Percentiles rank a stretch among this genome's conserved stretches.
phyloP scores from a whole-genome alignment of 2,113 vertebrate species.

The Guaruba guarouba region DNA sequence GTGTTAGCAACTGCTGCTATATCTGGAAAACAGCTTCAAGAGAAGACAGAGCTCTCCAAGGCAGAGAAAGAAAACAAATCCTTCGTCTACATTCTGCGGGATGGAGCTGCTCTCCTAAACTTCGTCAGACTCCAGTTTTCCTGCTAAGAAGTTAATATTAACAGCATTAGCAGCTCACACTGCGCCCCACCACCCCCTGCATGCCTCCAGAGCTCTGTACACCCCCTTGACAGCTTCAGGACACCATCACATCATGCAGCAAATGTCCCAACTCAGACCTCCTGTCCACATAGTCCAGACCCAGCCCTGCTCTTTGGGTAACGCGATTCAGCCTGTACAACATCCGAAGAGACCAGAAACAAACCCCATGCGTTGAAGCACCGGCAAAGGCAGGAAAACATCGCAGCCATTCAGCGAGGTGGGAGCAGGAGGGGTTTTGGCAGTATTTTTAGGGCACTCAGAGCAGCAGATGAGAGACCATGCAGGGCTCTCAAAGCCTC shows the following conservation, averaged over 20 bases:
- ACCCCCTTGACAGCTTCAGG: fast-evolving
- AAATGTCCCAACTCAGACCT: background rate
- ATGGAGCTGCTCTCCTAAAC: background rate
- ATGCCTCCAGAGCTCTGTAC: fast-evolving
- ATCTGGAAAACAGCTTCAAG: background rate
- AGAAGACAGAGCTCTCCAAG: background rate
- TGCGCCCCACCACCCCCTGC: background rate
- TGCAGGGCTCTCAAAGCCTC: background rate
- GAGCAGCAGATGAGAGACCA: background rate
- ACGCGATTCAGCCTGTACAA: fast-evolving
- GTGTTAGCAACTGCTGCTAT: background rate
- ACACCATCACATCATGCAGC: background rate
- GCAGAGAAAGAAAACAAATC: background rate
- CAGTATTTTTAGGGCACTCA: background rate
- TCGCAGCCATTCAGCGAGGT: background rate
- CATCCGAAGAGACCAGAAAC: background rate
- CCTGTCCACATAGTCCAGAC: fast-evolving
- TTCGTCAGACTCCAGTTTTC: background rate
- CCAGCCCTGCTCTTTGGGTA: background rate
- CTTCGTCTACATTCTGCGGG: background rate
- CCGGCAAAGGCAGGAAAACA: background rate
- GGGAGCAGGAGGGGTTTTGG: background rate
- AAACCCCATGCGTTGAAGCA: fast-evolving
- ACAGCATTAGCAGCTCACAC: background rate
- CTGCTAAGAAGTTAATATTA: background rate